Evolutionary conservation across 2,888 invertebrate genomes (phyloP).

Genomic region (Stictocephala bisonia): DNA sequence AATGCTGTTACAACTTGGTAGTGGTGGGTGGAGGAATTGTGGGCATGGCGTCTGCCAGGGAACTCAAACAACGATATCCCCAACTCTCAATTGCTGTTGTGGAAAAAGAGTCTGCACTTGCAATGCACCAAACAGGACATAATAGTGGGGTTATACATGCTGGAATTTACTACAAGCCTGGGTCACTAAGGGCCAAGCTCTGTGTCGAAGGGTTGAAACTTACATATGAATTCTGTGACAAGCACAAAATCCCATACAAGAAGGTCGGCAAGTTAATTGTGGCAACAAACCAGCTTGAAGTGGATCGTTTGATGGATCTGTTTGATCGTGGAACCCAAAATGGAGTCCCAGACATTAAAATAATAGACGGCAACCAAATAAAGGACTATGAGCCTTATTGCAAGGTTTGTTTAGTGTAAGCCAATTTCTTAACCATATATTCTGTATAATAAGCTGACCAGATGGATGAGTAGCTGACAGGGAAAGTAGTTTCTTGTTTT

Average conservation of each 20-base stretch:
- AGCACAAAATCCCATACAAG: slow-evolving; percentile 88
- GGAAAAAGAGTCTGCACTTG: slow-evolving; percentile 90
- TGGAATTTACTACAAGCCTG: slow-evolving; percentile 92
- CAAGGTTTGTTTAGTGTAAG: slow-evolving; percentile 65
- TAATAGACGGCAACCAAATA: slow-evolving; percentile 82
- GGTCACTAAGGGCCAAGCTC: slow-evolving; percentile 91
- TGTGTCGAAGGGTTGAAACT: slow-evolving; percentile 89
- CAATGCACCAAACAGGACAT: slow-evolving; percentile 93
- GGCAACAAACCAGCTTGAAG: slow-evolving; percentile 80
- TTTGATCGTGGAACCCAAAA: slow-evolving; percentile 86
- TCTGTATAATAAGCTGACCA: no score
- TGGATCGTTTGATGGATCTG: slow-evolving; percentile 78
- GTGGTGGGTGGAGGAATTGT: slow-evolving; percentile 98
- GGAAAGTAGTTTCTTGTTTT: no score
- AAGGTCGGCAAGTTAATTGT: slow-evolving; percentile 97
- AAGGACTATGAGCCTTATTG: slow-evolving; percentile 88
- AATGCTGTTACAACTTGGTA: slow-evolving; percentile 87
- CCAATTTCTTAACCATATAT: no score
- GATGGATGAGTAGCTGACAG: no score
- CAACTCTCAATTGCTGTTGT: slow-evolving; percentile 84
- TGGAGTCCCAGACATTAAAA: slow-evolving; percentile 83
- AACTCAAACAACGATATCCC: slow-evolving; percentile 83
- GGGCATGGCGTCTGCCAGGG: slow-evolving; percentile 93
- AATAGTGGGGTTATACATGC: slow-evolving; percentile 86
- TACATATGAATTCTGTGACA: slow-evolving; percentile 87